Base-by-base conservation (phyloP, 2,797 vertebrate species). In the Chromis chromis region DNA sequence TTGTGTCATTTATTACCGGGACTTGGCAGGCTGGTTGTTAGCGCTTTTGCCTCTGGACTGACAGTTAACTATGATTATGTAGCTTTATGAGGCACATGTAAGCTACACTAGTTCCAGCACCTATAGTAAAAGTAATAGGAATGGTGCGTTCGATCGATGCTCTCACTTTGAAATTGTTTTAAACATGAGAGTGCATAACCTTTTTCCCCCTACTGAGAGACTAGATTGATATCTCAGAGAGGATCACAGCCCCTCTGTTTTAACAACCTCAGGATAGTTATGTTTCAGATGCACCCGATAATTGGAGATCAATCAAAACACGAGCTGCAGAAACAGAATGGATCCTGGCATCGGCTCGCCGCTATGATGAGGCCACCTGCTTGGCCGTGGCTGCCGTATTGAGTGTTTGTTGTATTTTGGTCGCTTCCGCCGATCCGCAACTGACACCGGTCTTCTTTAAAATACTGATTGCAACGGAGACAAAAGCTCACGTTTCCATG, bases 401-500 rank as follows among this genome's bases (percentile, higher is more conserved):
- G 54, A 82, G 55, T 71, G 40, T 77, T 79, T 79, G 33, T 63
- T 65, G 70, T 56, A 42, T 83, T 84, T 84, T 65, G 40, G 67
- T 77, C 2, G n/a, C 71, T 77, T 87, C 63, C 53, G 4, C 67
- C 10, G 62, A 52, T 78, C 77, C 60, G 46, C 52, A 54, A 58
- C 57, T 24, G 57, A 75, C 69, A 67, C 55, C 8, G 25, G 36
- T 25, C 65, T 74, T 63, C 55, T 79, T 81, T 42, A 67, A 87
- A 84, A 85, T 57, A 79, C 66, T 82, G 82, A 92, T 79, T 84
- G 63, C 70, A 65, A 65, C 44, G 13, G 64, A 87, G 75, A 87
- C 78, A 83, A 86, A 85, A 79, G 57, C 78, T 71, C 64, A 60
- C 3, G 78, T 93, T 88, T 78, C 89, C 87, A 90, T 88, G 84